Evolutionary conservation across 2,113 vertebrate species (phyloP), one percentile per base, ranked within the genome.

Genomic region (Macquaria australasica): DNA sequence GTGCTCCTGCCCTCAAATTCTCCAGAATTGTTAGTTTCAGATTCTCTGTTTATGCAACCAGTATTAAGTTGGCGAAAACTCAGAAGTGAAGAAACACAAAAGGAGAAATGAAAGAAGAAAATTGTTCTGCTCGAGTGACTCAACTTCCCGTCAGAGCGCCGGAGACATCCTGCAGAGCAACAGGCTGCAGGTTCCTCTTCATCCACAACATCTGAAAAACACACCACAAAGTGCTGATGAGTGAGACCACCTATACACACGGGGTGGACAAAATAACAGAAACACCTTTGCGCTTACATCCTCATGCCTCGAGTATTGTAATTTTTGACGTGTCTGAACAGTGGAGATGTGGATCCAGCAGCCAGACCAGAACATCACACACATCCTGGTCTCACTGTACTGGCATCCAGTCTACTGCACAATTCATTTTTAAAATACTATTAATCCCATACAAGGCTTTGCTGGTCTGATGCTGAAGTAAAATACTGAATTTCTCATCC

Each of bases 21-120:
- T 25, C 6, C 20, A 37, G 9, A 6, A 18, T 1, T 34, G 6
- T 23, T 15, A 14, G 23, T 23, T 15, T 66, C n/a, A 50, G 15
- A 15, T 1, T 51, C 0, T 23, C 3, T 45, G 0, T 14, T 82
- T 53, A 8, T n/a, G 55, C 34, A 50, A 79, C 21, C 23, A 25
- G 62, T 0, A 10, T 3, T 2, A 12, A 16, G 39, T 10, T 5
- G 34, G 20, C 37, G 8, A 59, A 63, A 72, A 18, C 39, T 28
- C 74, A 45, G 62, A 86, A 75, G 55, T 85, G 80, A 83, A 64
- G 84, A 85, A 89, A 88, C 56, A 8, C 28, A 69, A 88, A 92
- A 88, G 58, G 23, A 88, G 92, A 93, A 91, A 73, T 18, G 89
- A 88, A 63, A 91, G 69, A 51, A 37, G 56, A 77, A 45, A 41